Evolutionary conservation across 1,140 invertebrate species (phyloP), one percentile per base, ranked within the genome.

Genomic region (Drosophila athabasca): DNA sequence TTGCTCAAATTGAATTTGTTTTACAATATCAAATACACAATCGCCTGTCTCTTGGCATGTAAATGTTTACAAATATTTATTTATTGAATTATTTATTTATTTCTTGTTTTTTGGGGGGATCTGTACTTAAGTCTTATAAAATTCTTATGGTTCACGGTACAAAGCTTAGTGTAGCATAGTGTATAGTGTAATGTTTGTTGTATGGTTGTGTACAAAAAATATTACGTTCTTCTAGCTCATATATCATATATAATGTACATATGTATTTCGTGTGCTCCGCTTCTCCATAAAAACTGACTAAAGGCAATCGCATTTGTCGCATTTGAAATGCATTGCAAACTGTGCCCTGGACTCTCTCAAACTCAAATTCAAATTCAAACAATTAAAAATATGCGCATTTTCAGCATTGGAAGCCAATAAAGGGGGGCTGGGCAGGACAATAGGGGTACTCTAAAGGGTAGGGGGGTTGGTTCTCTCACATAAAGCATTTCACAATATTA

Each of bases 301-400:
- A 60, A 65, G 72, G 60, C 60, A 82, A 78, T 55, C 62, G 65
- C 66, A 81, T 69, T 64, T 66, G 69, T 59, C 43, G 82, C 82
- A 85, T 85, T 85, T 85, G 60, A 76, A 85, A 85, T 85, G 82
- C 82, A 87, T 75, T 85, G 69, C 74, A 85, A 80, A 71, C 69
- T 64, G 69, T 78, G 74, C 72, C 74, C 74, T 77, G 55, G 35
- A 39, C 35, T 39, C 35, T 13, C 35, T 62, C 67, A 64, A 79
- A 41, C 15, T 66, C 22, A 46, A 17, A 31, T 19, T 43, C 6
- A 46, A 22, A 31, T 19, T 29, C 6, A 53, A 53, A 48, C 54
- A 66, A 54, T 76, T 72, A 64, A 73, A 66, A 84, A 69, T 80
- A 77, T 80, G 26, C 71, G 82, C 82, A 67, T 76, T 85, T 81